A percentile compares a stretch with the other conserved stretches of the same genome.
Conservation (phyloP, 1,140 invertebrate species). For the Mya arenaria region DNA sequence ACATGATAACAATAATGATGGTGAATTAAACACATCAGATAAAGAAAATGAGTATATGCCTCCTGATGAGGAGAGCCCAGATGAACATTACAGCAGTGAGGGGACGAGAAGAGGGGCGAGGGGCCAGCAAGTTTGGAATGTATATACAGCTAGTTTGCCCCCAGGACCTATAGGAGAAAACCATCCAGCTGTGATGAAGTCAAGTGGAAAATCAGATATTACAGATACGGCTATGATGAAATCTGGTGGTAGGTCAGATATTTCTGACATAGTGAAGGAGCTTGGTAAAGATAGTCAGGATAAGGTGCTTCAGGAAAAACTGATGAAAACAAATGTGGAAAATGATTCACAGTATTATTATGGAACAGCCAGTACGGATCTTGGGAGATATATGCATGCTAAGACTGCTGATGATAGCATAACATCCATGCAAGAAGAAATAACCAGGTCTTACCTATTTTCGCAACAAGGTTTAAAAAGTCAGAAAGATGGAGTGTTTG, state of each 20-base stretch:
- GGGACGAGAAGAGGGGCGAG: not conserved
- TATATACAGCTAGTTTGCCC: slow-evolving; percentile 40
- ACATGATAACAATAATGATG: slow-evolving; percentile 56
- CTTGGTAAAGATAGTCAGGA: slow-evolving; percentile 30
- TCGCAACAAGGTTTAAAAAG: slow-evolving; percentile 17
- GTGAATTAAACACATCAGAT: slow-evolving; percentile 70
- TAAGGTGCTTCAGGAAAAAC: slow-evolving; percentile 45
- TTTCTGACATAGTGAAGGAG: not conserved
- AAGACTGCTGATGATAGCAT: slow-evolving; percentile 31
- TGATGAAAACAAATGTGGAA: slow-evolving; percentile 25
- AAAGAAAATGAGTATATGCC: slow-evolving; percentile 73
- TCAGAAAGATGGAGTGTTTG: not conserved
- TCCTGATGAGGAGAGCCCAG: slow-evolving; percentile 35
- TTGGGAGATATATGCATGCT: slow-evolving; percentile 29
- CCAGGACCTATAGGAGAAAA: slow-evolving; percentile 49
- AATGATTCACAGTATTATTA: slow-evolving; percentile 42
- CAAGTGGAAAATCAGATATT: slow-evolving; percentile 18
- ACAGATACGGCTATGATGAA: not conserved
- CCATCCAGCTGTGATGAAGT: slow-evolving; percentile 47
- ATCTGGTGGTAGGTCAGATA: not conserved
- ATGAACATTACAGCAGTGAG: slow-evolving; percentile 23
- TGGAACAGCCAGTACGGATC: slow-evolving; percentile 24
- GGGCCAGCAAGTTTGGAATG: slow-evolving; percentile 46
- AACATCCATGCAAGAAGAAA: slow-evolving; percentile 50
- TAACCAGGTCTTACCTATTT: slow-evolving; percentile 39